Conservation (phyloP, 1,140 invertebrate genomes). For the Eriosoma lanigerum region DNA sequence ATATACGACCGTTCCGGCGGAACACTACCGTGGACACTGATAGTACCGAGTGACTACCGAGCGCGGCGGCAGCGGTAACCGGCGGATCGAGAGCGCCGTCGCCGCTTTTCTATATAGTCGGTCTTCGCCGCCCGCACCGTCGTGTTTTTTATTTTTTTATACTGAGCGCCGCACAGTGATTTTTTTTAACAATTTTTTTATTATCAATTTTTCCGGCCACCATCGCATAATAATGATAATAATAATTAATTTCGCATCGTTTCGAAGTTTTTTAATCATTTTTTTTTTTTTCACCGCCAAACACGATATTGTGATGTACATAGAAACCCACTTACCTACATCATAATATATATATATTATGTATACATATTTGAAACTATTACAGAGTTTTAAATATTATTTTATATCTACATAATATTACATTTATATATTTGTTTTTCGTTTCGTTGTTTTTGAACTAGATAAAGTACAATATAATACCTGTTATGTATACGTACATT, state of each 20-base stretch:
- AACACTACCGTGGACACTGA: slow-evolving; percentile 32
- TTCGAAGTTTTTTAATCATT: neutral
- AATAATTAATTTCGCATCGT: neutral
- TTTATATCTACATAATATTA: too few species aligned
- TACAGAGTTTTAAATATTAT: too few species aligned
- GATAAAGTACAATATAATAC: too few species aligned
- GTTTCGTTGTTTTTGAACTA: too few species aligned
- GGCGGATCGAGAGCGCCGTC: neutral
- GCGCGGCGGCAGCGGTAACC: neutral
- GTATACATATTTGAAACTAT: too few species aligned
- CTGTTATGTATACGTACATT: too few species aligned
- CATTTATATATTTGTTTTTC: too few species aligned
- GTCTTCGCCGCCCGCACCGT: neutral
- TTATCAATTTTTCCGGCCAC: neutral
- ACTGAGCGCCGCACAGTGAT: too few species aligned
- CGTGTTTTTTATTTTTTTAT: neutral
- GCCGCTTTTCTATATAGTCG: neutral
- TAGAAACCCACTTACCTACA: too few species aligned
- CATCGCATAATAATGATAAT: neutral
- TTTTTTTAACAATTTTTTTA: neutral
- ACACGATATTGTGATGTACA: too few species aligned
- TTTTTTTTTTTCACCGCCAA: too few species aligned
- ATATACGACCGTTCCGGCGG: neutral
- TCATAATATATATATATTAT: too few species aligned
- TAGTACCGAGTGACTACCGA: neutral